Base-by-base conservation (phyloP, 2,113 vertebrate genomes). In the Amblyornis subalaris region DNA sequence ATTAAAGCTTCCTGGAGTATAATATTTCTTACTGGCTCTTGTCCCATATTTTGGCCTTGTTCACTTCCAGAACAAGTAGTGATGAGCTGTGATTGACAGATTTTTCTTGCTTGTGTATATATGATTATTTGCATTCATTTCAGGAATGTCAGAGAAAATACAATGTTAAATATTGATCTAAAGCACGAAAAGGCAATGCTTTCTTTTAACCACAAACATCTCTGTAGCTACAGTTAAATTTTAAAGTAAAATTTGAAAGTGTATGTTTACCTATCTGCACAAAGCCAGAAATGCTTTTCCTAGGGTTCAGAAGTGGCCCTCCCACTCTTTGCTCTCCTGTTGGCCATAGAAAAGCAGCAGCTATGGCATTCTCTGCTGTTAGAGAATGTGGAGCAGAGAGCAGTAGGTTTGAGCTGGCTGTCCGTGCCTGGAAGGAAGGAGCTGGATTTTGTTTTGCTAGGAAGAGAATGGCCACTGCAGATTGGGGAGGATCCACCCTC, bases 1-100 rank as follows among this genome's bases (percentile, higher is more conserved):
- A 88, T 55, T 85, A 96, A 85, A 80, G 74, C 89, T 96, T 95
- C 85, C 93, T 95, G 85, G 15, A 67, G 50, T 88, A 90, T 89
- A 91, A 70, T 79, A 90, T 95, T 90, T 70, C 85, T 77, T 94
- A 20, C 28, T 80, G 89, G 89, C 58, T 91, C 36, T 70, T 60
- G n/a, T 93, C 78, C 77, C n/a, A 48, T 79, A 67, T 93, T 93
- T 90, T 88, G 78, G 85, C 31, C 44, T 85, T 53, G 22, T 62
- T 58, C 44, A 48, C 14, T 93, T 95, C 64, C 80, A 91, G 75
- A 83, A 66, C 20, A 88, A 82, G 38, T 24, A 83, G 14, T 19
- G 55, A 80, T 26, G 42, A 38, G 14, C 48, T 88, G 45, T 73
- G 66, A 89, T 12, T 76, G 85, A 72, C 53, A 70, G 40, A 69